Base-by-base conservation (phyloP, 2,888 invertebrate species). In the Tyria jacobaeae region DNA sequence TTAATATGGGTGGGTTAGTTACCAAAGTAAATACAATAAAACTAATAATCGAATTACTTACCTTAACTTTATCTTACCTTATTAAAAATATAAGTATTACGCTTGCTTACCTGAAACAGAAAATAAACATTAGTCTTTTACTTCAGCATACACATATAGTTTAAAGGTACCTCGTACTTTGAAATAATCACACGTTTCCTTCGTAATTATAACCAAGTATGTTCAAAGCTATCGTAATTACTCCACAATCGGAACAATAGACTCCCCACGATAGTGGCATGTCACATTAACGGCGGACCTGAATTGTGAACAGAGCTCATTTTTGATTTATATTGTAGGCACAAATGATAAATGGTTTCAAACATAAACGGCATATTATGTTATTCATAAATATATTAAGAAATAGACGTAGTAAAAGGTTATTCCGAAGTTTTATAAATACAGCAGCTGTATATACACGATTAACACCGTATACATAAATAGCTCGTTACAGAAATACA, bases 221-320 rank as follows among this genome's bases (percentile, higher is more conserved):
- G 39, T 39, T 53, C 27, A 41, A 53, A 39, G 17, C 39, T n/a
- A n/a, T 7, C 25, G 39, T 53, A 39, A 37, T 53, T 39, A 53
- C 39, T 15, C 39, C 2, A 12, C 39, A 34, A 21, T 41, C 21
- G n/a, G n/a, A 39, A 39, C 39, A 39, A 53, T 39, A 37, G 34
- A n/a, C 25, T 37, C 39, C 5, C n/a, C 12, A 2, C 24, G 15
- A 5, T 15, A 37, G 37, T 53, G 25, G 25, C 24, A 39, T 53
- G 39, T 41, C 25, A 35, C n/a, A 35, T 51, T 35, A 35, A 34
- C 21, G 7, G 34, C 34, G 12, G 34, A 7, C 34, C 51, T 35
- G 9, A 17, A 24, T 15, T 51, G 31, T 34, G 21, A 21, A 51
- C 17, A 51, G 17, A 51, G 12, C 12, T 14, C 21, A 44, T 21